phyloP scores from a whole-genome alignment of 2,797 vertebrate genomes.

The Liparis tanakae region DNA sequence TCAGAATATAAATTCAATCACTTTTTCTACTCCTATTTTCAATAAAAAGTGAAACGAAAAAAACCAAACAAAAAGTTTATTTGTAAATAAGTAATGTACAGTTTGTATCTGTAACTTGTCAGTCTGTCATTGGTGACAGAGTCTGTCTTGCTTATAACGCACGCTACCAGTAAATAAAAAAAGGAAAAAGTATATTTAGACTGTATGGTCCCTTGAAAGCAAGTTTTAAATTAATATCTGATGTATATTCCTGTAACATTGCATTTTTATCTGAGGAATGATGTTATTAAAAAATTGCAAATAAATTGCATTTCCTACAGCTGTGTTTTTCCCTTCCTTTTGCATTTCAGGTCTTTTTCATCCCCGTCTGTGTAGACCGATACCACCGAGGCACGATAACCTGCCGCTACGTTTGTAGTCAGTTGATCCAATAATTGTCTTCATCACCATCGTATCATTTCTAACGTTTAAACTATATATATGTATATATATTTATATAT shows the following conservation, averaged over 20 bases:
- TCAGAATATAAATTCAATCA: constrained; percentile 87
- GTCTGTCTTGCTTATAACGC: constrained; percentile 94
- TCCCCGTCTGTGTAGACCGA: neutral
- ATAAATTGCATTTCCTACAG: constrained; percentile 94
- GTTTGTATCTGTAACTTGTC: constrained; percentile 95
- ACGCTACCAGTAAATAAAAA: constrained; percentile 91
- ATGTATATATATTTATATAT: too few species aligned
- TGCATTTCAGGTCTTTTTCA: neutral
- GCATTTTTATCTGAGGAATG: constrained; percentile 99
- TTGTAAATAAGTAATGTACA: constrained; percentile 97
- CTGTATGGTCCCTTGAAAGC: constrained; percentile 90
- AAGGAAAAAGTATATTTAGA: constrained; percentile 89
- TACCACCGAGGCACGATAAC: neutral
- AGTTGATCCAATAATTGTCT: neutral
- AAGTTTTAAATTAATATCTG: constrained; percentile 97
- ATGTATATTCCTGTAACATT: constrained; percentile 99
- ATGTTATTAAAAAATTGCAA: constrained; percentile 99
- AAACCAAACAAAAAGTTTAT: constrained; percentile 84
- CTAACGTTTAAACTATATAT: too few species aligned
- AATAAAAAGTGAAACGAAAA: constrained; percentile 83
- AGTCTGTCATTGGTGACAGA: constrained; percentile 93
- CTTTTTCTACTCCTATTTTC: constrained; percentile 90
- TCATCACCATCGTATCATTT: neutral
- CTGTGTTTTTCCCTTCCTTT: constrained; percentile 51
- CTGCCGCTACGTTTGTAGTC: neutral